phyloP scores from a whole-genome alignment of 2,888 invertebrate species.

The Drosophila lacicola region DNA sequence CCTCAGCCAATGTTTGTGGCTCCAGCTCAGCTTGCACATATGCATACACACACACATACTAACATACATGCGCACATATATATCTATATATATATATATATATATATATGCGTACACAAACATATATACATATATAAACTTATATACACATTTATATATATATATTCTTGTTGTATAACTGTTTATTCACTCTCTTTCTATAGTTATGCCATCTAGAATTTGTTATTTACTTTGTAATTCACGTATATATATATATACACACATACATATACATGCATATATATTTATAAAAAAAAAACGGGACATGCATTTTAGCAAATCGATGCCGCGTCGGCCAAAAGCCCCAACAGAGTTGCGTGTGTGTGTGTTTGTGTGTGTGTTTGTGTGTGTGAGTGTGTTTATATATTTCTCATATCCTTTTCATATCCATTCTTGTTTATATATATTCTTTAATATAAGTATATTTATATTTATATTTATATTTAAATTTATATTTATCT shows the following conservation, averaged over 20 bases:
- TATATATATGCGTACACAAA: conserved; percentile 16
- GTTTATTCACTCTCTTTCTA: conserved; percentile 49
- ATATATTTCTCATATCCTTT: conserved; percentile 35
- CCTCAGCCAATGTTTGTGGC: conserved; percentile 24
- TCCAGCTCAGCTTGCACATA: conserved; percentile 4
- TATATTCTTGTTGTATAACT: conserved; percentile 35
- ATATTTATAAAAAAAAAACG: conserved; percentile 52
- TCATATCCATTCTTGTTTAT: background rate
- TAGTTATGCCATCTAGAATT: conserved; percentile 29
- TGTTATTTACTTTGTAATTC: conserved; percentile 32
- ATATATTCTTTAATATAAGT: background rate
- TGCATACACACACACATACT: conserved; percentile 2
- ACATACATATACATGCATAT: conserved; percentile 29
- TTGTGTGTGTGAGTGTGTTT: conserved; percentile 9
- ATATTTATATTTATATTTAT: conserved; percentile 11
- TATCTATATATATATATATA: conserved; percentile 12
- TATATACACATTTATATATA: conserved; percentile 18
- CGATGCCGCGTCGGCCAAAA: conserved; percentile 22
- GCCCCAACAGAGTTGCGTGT: conserved; percentile 34
- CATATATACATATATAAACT: conserved; percentile 11
- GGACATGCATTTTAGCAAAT: conserved; percentile 51
- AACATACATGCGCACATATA: conserved; percentile 12
- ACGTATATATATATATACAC: conserved; percentile 29
- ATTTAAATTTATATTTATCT: conserved; percentile 35
- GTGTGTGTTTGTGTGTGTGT: conserved; percentile 10